Conservation (phyloP, 2,888 invertebrate species). For the Xestia sexstrigata region DNA sequence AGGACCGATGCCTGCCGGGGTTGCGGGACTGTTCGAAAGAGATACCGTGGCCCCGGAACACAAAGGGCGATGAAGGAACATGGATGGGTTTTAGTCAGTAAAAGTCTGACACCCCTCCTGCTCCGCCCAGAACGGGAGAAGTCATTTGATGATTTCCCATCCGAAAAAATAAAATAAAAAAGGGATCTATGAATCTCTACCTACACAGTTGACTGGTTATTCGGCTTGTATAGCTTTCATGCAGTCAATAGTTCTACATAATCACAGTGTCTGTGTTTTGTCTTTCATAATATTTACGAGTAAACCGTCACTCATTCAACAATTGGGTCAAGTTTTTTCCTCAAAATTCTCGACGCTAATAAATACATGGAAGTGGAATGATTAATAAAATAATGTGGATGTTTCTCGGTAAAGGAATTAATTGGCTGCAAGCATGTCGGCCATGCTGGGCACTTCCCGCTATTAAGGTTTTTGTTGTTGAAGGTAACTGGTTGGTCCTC, state of each 20-base stretch:
- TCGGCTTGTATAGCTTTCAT: background rate
- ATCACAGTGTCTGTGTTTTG: background rate
- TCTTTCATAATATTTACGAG: constrained; percentile 1
- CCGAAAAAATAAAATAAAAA: too few relatives aligned
- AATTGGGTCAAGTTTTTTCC: constrained; percentile 52
- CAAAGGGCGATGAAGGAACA: too few relatives aligned
- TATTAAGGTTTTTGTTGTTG: constrained; percentile 67
- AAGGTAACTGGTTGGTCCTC: constrained; percentile 32
- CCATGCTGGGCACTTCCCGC: constrained; percentile 64
- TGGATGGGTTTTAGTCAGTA: too few relatives aligned
- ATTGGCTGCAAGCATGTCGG: constrained; percentile 57
- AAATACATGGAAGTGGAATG: constrained; percentile 59
- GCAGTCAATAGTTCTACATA: background rate
- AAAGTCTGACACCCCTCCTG: too few relatives aligned
- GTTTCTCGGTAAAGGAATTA: constrained; percentile 69
- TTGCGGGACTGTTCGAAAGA: too few relatives aligned
- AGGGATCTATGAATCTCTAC: too few relatives aligned
- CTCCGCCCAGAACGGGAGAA: too few relatives aligned
- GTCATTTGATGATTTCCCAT: too few relatives aligned
- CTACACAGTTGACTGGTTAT: background rate
- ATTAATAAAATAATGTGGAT: constrained; percentile 66
- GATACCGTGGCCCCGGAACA: too few relatives aligned
- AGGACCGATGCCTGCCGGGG: too few relatives aligned
- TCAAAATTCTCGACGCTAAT: constrained; percentile 44
- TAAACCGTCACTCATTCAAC: constrained; percentile 11